phyloP scores from a whole-genome alignment of 2,113 vertebrate species.

The Petromus typicus region DNA sequence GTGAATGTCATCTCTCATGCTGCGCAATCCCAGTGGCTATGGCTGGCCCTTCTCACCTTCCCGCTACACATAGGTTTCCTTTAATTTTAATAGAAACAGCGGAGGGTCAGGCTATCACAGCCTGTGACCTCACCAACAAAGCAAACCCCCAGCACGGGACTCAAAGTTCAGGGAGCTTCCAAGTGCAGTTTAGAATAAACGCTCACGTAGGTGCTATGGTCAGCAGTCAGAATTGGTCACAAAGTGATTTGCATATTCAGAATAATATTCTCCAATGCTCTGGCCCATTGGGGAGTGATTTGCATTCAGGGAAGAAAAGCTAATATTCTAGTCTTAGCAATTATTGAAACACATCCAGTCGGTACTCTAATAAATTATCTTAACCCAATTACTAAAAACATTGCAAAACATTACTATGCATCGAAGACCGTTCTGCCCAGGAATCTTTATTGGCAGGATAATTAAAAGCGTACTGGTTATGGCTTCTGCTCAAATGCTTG shows the following conservation, averaged over 20 bases:
- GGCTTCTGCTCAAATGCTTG: conserved; percentile 78
- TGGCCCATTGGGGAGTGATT: conserved; percentile 76
- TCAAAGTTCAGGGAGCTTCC: conserved; percentile 47
- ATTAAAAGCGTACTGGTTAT: conserved; percentile 73
- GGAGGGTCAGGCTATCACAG: background rate
- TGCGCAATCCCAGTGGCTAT: background rate
- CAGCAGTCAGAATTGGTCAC: conserved; percentile 61
- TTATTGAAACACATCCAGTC: conserved; percentile 81
- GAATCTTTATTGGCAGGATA: conserved; percentile 76
- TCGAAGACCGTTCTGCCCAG: conserved; percentile 68
- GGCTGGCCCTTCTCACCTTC: background rate
- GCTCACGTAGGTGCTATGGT: background rate
- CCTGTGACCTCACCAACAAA: conserved; percentile 38
- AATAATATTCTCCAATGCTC: conserved; percentile 66
- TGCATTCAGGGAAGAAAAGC: conserved; percentile 78
- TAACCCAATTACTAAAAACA: conserved; percentile 83
- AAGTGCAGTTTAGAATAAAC: conserved; percentile 68
- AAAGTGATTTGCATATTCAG: conserved; percentile 68
- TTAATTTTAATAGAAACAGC: conserved; percentile 68
- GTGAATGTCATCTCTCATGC: conserved; percentile 25
- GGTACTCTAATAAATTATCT: conserved; percentile 80
- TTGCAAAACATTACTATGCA: conserved; percentile 76
- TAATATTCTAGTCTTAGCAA: conserved; percentile 78
- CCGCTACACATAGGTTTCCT: conserved; percentile 1
- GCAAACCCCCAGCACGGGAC: background rate